Conservation (phyloP, 2,797 vertebrate genomes). For the Anabas testudineus region DNA sequence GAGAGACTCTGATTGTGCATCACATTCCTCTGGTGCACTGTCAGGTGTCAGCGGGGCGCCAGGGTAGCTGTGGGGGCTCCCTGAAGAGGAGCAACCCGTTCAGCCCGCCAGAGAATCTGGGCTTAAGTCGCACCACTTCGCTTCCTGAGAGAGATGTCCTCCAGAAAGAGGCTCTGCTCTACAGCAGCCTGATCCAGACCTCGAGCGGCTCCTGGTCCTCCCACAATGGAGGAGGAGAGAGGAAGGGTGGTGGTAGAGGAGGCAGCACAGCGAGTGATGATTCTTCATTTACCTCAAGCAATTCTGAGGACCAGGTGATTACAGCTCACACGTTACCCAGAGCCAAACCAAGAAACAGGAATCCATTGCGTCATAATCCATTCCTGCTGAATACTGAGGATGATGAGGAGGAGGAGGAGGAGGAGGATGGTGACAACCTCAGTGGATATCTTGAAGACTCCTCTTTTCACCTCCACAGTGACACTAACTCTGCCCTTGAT, state of each 20-base stretch:
- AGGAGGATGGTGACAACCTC: slow-evolving; percentile 83
- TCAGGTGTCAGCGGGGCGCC: slow-evolving; percentile 89
- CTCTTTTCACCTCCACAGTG: slow-evolving; percentile 85
- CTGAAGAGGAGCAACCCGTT: slow-evolving; percentile 89
- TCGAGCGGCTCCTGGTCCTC: slow-evolving; percentile 69
- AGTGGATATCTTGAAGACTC: slow-evolving; percentile 86
- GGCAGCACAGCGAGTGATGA: slow-evolving; percentile 80
- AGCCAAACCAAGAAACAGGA: slow-evolving; percentile 67
- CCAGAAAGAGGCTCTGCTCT: slow-evolving; percentile 91
- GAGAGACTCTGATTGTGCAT: slow-evolving; percentile 97
- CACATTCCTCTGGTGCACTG: slow-evolving; percentile 99
- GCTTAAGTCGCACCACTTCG: slow-evolving; percentile 86
- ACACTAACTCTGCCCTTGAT: slow-evolving; percentile 57
- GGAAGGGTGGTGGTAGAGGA: slow-evolving; percentile 64
- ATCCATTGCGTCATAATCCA: slow-evolving; percentile 89
- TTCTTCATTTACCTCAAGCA: slow-evolving; percentile 83
- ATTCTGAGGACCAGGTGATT: slow-evolving; percentile 80
- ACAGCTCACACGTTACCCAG: slow-evolving; percentile 73
- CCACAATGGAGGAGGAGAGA: slow-evolving; percentile 51
- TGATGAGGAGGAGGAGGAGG: slow-evolving; percentile 83
- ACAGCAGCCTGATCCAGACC: slow-evolving; percentile 89
- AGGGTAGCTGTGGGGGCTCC: slow-evolving; percentile 80
- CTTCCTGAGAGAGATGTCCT: slow-evolving; percentile 91
- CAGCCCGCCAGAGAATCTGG: slow-evolving; percentile 88
- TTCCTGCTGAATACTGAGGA: slow-evolving; percentile 88